Evolutionary conservation across 2,797 vertebrate genomes (phyloP).

Genomic region (Tamandua tetradactyla): DNA sequence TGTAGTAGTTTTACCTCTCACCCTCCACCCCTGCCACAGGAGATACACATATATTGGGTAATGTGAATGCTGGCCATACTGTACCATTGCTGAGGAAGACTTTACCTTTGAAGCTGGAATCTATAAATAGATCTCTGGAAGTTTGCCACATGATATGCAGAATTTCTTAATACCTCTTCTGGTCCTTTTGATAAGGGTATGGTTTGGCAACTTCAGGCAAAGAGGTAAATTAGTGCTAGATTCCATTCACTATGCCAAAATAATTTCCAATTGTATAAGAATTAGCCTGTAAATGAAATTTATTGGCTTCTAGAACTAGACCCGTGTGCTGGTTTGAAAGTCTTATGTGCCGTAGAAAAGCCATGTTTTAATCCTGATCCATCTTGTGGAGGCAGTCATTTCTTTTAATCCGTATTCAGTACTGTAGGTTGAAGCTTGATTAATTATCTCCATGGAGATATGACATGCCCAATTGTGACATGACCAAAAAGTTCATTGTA

Average conservation of each 20-base stretch:
- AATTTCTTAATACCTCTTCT: conserved; percentile 2
- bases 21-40: rapidly evolving
- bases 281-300: neutral
- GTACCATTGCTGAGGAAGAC: neutral
- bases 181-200: neutral
- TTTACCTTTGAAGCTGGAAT: neutral
- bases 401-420: no score
- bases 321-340: no score
- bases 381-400: no score
- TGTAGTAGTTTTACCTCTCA: no score
- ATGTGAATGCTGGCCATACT: neutral
- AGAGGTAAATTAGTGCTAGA: neutral
- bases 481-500: no score
- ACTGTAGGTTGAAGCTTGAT: no score
- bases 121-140: neutral
- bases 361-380: no score
- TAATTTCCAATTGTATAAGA: neutral
- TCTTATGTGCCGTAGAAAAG: no score
- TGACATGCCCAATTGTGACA: no score
- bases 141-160: neutral
- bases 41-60: rapidly evolving
- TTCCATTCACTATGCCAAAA: neutral
- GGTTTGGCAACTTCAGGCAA: neutral
- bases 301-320: neutral
- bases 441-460: no score